A percentile compares a stretch with the other conserved stretches of the same genome.
phyloP scores from a whole-genome alignment of 2,888 invertebrate species.

The Coenonympha glycerion region DNA sequence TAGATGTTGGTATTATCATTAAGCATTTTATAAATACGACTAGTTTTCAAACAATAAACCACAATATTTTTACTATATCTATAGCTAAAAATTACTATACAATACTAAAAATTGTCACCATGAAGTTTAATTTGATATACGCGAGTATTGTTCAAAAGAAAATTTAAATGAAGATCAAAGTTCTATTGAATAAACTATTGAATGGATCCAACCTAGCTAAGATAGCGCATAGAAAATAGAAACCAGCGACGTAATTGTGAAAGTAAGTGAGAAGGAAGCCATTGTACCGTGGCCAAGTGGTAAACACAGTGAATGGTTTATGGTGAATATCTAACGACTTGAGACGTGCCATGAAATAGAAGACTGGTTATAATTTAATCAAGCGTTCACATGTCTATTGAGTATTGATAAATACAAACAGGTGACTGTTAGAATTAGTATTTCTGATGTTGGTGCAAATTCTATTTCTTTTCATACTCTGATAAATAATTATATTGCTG shows the following conservation, averaged over 20 bases:
- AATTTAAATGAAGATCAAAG: constrained; percentile 4
- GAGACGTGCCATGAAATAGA: constrained; percentile 16
- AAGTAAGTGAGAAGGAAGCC: constrained; percentile 58
- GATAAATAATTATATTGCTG: no score
- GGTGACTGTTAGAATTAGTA: no score
- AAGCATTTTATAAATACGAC: neutral
- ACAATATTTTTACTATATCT: no score
- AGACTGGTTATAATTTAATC: constrained; percentile 18
- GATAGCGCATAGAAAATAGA: constrained; percentile 37
- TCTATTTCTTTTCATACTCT: no score
- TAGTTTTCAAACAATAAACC: no score
- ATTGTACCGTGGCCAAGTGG: constrained; percentile 50
- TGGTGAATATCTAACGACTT: constrained; percentile 26
- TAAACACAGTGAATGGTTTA: constrained; percentile 27
- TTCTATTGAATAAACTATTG: neutral
- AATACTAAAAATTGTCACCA: no score
- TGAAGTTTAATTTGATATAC: neutral
- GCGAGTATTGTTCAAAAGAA: neutral
- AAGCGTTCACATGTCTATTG: neutral
- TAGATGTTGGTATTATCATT: neutral
- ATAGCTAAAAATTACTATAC: no score
- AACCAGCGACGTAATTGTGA: constrained; percentile 56
- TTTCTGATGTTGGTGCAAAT: neutral
- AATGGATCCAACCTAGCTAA: constrained; percentile 12
- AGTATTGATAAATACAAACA: constrained; percentile 5